Conservation (phyloP, 2,113 vertebrate genomes). For the Pteruthius melanotis region DNA sequence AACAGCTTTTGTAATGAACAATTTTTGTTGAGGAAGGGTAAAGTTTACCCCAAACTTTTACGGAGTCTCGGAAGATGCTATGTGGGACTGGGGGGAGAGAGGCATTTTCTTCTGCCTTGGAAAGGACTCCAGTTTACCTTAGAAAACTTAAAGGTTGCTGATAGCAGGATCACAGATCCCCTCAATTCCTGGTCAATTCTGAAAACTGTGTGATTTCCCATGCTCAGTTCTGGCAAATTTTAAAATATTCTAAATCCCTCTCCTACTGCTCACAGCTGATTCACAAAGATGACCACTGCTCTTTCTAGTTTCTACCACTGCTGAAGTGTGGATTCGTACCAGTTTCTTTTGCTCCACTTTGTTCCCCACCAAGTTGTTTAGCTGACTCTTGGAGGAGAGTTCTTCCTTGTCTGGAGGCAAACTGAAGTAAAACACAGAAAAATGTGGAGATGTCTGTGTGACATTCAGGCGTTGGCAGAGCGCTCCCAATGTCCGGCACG, state of each 20-base stretch:
- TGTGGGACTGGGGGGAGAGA: fast-evolving
- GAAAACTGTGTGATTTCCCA: neutral
- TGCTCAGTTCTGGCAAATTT: neutral
- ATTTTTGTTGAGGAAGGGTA: neutral
- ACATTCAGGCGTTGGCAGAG: neutral
- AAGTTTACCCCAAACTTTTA: neutral
- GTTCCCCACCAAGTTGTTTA: neutral
- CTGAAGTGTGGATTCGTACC: neutral
- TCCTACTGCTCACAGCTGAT: neutral
- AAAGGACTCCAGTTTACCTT: neutral
- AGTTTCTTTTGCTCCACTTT: neutral
- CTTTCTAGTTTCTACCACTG: neutral
- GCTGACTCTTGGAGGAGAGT: neutral
- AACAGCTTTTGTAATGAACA: neutral
- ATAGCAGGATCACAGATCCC: neutral
- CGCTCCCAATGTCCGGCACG: neutral
- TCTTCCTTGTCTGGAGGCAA: neutral
- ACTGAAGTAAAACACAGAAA: neutral
- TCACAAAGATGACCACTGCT: neutral
- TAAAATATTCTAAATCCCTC: neutral
- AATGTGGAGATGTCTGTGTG: neutral
- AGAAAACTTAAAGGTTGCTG: neutral
- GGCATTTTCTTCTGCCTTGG: neutral
- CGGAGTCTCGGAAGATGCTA: neutral
- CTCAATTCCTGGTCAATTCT: neutral